Base-by-base conservation (phyloP, 2,797 vertebrate genomes). In the Botia kubotai region DNA sequence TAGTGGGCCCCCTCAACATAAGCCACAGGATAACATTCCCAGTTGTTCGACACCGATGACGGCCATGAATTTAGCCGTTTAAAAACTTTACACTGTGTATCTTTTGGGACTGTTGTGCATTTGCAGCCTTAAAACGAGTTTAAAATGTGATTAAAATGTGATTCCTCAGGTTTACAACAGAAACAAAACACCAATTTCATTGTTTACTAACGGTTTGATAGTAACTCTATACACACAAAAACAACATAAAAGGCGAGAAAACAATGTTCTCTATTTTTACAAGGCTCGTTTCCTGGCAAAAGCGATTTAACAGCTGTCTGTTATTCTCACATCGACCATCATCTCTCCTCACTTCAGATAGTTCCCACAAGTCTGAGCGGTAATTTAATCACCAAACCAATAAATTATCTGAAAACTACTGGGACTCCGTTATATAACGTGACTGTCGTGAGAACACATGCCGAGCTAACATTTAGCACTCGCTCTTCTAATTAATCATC, bases 401-500 rank as follows among this genome's bases (percentile, higher is more conserved):
- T 63, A 1, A 7, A 63, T 16, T 63, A 16, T 63, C 33, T 63
- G 23, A 29, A 3, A 13, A 63, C 23, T 26, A 16, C 13, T 63
- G 60, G 60, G 60, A 63, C 26, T 43, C 39, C 10, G 39, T 43
- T 43, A 43, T 43, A 12, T 16, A 26, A 33, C 13, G 23, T 43
- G 39, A 8, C 39, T 43, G 60, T 63, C 14, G 60, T 55, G 77
- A 55, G 33, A 80, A 57, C 57, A 46, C 48, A 23, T 19, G 68
- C 6, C 2, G 12, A 29, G 33, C n/a, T 39, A 48, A 23, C n/a
- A 23, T 23, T 53, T 7, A 60, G 17, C 29, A 26, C 57, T 52
- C 68, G 52, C 46, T 57, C 48, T 33, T 43, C 46, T n/a, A 72
- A 72, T 66, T 55, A 72, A 65, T 50, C 11, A 17, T 26, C 55